phyloP scores from a whole-genome alignment of 2,113 vertebrate species.

The Pedetes capensis region DNA sequence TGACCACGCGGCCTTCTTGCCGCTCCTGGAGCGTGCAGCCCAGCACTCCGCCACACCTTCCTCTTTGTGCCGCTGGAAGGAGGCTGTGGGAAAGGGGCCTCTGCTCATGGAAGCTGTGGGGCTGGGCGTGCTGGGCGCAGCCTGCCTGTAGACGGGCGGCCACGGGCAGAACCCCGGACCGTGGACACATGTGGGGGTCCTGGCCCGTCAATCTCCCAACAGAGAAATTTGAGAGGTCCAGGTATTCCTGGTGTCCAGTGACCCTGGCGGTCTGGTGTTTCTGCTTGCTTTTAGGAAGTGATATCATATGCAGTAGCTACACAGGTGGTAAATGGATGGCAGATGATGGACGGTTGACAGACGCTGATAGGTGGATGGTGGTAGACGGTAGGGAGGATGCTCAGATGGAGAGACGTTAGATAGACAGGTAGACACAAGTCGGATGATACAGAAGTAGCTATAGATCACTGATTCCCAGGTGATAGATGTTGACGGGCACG shows the following conservation, averaged over 20 bases:
- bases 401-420: too few species aligned
- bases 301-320: accelerated
- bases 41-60: neutral
- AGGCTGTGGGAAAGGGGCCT: neutral
- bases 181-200: neutral
- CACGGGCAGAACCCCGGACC: neutral
- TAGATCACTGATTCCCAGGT: neutral
- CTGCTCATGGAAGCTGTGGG: too few species aligned
- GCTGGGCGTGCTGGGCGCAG: too few species aligned
- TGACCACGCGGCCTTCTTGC: neutral
- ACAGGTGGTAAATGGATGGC: neutral
- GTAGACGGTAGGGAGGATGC: neutral
- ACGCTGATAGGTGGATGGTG: neutral
- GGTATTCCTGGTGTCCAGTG: accelerated
- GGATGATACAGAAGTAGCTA: too few species aligned
- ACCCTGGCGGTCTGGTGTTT: neutral
- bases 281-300: neutral
- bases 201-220: too few species aligned
- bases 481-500: neutral
- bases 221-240: neutral
- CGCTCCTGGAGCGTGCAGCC: neutral
- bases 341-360: too few species aligned
- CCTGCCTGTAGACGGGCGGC: neutral
- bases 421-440: too few species aligned
- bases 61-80: neutral